These are phyloP conservation scores for Alosa sapidissima DNA, from an alignment of 2,797 vertebrate genomes.

Conservation along the genomic window DNA sequence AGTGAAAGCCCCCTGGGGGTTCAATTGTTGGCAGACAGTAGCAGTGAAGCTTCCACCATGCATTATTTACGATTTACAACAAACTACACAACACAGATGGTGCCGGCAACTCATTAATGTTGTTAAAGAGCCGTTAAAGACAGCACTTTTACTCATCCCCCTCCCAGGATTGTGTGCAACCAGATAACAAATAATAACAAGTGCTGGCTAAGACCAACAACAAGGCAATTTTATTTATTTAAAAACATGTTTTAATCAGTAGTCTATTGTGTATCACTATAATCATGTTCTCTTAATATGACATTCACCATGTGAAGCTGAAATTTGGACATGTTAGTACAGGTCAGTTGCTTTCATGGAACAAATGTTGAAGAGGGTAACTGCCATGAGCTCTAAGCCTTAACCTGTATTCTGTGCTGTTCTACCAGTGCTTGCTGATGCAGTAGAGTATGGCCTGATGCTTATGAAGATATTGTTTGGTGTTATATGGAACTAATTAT, in stretches of 20 bases:
- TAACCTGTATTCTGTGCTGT: neutral
- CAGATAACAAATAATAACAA: neutral
- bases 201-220: neutral
- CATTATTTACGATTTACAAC: constrained; percentile 64
- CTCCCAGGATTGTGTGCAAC: neutral
- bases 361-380: neutral
- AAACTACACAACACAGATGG: constrained; percentile 3
- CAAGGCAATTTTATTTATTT: neutral
- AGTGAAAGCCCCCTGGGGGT: constrained; percentile 1
- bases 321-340: neutral
- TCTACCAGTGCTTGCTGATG: neutral
- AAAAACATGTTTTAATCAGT: too few relatives aligned
- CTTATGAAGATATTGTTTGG: neutral
- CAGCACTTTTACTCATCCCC: neutral
- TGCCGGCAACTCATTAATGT: constrained; percentile 1
- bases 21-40: neutral
- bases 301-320: neutral
- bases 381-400: neutral
- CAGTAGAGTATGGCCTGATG: neutral
- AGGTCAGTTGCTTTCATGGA: too few relatives aligned
- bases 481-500: neutral
- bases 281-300: neutral
- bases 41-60: constrained; percentile 34
- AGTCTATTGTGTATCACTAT: too few relatives aligned
- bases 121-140: constrained; percentile 31